These are phyloP conservation scores for Lytechinus pictus DNA, from an alignment of 35 echinoderm and acorn worm genomes.

Conservation along the genomic window DNA sequence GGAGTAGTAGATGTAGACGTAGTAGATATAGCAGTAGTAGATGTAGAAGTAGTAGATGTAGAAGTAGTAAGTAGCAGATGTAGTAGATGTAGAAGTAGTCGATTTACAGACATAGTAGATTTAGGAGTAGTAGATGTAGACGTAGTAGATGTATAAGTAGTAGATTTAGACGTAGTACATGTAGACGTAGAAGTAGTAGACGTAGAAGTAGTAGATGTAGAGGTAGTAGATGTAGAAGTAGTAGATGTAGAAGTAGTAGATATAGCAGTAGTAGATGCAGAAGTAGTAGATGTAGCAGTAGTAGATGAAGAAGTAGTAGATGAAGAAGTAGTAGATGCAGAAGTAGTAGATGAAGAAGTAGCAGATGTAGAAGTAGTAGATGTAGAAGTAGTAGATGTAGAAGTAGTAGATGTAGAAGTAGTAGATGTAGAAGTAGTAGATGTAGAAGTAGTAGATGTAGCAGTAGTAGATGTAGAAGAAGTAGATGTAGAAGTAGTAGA, in stretches of 20 bases:
- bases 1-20: background rate
- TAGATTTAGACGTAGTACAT: background rate
- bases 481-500: background rate
- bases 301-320: background rate
- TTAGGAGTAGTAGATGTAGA: background rate
- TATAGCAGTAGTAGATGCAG: background rate
- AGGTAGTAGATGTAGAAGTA: background rate
- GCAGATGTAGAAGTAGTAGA: background rate
- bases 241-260: conserved; percentile 5
- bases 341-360: background rate
- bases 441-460: background rate
- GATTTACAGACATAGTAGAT: background rate
- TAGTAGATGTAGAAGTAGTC: background rate
- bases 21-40: too few species aligned
- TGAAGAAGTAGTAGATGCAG: background rate
- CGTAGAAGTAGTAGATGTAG: background rate
- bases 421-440: background rate
- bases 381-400: background rate
- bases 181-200: background rate
- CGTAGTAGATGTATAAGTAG: background rate
- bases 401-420: background rate
- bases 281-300: background rate
- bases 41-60: background rate
- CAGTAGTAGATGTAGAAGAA: background rate
- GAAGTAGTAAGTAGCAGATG: background rate